A percentile compares a stretch with the other conserved stretches of the same genome.
Conservation (phyloP, 1,140 invertebrate species). For the Triops longicaudatus region DNA sequence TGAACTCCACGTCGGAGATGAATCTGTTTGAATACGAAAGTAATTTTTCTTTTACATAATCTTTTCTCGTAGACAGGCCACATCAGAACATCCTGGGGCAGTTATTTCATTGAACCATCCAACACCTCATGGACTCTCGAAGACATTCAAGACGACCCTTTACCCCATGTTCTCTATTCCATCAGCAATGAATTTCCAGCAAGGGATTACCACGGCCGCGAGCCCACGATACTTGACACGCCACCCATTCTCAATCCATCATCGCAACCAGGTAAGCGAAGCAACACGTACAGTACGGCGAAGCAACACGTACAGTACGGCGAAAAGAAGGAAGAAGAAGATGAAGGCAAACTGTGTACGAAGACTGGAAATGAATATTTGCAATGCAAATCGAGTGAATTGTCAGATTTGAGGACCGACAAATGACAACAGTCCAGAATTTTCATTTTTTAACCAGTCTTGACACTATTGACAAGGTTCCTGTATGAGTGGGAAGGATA, state of each 20-base stretch:
- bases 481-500: too few species aligned
- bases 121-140: conserved; percentile 41
- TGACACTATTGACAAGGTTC: background rate
- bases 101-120: conserved; percentile 52
- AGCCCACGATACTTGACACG: conserved; percentile 18
- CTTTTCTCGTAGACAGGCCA: conserved; percentile 50
- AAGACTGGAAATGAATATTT: background rate
- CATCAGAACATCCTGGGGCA: conserved; percentile 49
- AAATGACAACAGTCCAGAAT: background rate
- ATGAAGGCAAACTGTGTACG: background rate
- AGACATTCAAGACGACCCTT: conserved; percentile 25
- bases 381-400: background rate
- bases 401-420: background rate
- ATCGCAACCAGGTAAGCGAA: background rate
- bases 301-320: background rate
- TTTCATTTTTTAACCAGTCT: background rate
- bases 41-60: conserved; percentile 23
- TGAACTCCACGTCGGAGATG: background rate
- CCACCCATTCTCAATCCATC: background rate
- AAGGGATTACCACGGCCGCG: background rate
- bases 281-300: background rate
- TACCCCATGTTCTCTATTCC: conserved; percentile 30
- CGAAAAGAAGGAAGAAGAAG: background rate
- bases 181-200: background rate
- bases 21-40: conserved; percentile 12